Conservation (phyloP, 35 echinoderm and acorn worm genomes). For the Lytechinus pictus region DNA sequence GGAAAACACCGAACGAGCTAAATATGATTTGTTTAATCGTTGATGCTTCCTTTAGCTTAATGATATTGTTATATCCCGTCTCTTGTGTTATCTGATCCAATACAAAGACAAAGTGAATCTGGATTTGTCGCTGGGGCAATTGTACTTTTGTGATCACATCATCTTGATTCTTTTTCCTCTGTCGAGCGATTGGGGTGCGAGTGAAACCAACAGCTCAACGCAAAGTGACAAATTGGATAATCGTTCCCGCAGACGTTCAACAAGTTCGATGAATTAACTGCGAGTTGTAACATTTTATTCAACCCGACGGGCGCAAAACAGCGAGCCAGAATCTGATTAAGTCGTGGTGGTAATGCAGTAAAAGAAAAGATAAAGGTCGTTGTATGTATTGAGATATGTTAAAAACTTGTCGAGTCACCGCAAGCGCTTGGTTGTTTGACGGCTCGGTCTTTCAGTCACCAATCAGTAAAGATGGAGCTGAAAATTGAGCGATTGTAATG, state of each 20-base stretch:
- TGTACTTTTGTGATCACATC: conserved; percentile 11
- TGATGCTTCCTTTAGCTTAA: neutral
- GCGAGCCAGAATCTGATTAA: neutral
- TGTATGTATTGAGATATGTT: conserved; percentile 6
- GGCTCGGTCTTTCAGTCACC: neutral
- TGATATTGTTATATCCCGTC: neutral
- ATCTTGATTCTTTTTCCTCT: conserved; percentile 2
- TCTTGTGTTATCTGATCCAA: neutral
- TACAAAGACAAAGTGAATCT: neutral
- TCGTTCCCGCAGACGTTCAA: conserved; percentile 8
- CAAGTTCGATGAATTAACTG: conserved; percentile 11
- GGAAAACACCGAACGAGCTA: neutral
- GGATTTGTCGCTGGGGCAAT: neutral
- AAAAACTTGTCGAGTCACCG: conserved; percentile 17
- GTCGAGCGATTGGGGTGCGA: neutral
- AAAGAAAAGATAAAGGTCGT: neutral
- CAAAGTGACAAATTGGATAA: conserved; percentile 19
- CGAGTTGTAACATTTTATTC: conserved; percentile 13
- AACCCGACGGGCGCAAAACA: neutral
- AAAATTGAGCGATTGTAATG: neutral
- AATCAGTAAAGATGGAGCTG: neutral
- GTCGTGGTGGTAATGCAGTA: neutral
- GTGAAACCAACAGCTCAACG: conserved; percentile 8
- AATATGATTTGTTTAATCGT: neutral
- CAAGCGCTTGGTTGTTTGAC: neutral